A percentile compares a stretch with the other conserved stretches of the same genome.
Evolutionary conservation across 2,113 vertebrate genomes (phyloP).

Genomic region (Geococcyx californianus): DNA sequence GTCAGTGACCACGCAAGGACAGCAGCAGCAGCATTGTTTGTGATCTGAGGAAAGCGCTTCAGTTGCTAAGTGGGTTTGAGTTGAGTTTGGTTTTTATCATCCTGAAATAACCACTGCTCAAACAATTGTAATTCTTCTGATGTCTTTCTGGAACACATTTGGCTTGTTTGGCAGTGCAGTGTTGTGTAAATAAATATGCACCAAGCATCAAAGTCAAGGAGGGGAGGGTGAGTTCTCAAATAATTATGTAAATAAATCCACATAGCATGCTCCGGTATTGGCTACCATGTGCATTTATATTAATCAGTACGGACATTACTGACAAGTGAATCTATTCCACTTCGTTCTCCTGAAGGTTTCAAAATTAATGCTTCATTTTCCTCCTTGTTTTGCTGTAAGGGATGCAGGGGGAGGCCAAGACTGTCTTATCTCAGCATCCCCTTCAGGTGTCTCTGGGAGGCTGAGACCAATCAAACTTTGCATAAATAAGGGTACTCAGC

Average conservation of each 20-base stretch:
- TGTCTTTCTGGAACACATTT: slow-evolving; percentile 63
- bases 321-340: slow-evolving; percentile 47
- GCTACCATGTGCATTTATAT: slow-evolving; percentile 50
- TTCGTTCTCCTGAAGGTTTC: slow-evolving; percentile 20
- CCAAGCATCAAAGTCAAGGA: slow-evolving; percentile 48
- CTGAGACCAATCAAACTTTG: slow-evolving; percentile 14
- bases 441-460: slow-evolving; percentile 57
- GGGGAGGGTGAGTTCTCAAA: slow-evolving; percentile 39
- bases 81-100: slow-evolving; percentile 45
- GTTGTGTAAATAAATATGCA: slow-evolving; percentile 65
- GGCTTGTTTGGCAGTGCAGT: slow-evolving; percentile 38
- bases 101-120: slow-evolving; percentile 51
- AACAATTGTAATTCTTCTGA: slow-evolving; percentile 50
- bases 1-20: slow-evolving; percentile 8
- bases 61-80: slow-evolving; percentile 35
- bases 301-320: slow-evolving; percentile 56
- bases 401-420: not conserved
- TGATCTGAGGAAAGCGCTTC: slow-evolving; percentile 2
- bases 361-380: slow-evolving; percentile 35
- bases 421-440: slow-evolving; percentile 30
- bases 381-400: not conserved
- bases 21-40: slow-evolving; percentile 39
- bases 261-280: slow-evolving; percentile 10
- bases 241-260: slow-evolving; percentile 74
- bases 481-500: not conserved